Evolutionary conservation across 2,797 vertebrate genomes (phyloP), one percentile per base, ranked within the genome.

Genomic region (Arnoldichthys spilopterus): DNA sequence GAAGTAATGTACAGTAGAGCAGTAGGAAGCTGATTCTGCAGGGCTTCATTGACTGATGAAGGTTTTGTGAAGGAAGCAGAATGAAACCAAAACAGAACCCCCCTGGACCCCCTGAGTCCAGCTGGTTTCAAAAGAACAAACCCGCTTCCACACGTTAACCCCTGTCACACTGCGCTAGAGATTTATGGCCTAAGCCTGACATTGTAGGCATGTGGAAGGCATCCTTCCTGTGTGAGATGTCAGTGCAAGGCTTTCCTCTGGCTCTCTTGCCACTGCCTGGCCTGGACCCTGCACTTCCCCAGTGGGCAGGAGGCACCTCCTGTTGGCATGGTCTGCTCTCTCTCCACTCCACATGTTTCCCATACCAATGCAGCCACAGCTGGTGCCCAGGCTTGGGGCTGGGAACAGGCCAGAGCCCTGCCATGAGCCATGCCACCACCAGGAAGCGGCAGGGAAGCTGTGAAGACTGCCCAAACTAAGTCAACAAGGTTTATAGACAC

Each of bases 171-270:
- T 28, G 53, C 15, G 12, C 4, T 6, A 13, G 24, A 28, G 66
- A 69, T 80, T 77, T 72, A 80, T 24, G 51, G 54, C 26, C 34
- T 76, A 32, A 40, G 73, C 67, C 76, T 77, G 78, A 78, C 80
- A 82, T 30, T 51, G 74, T 37, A 66, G 59, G 53, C 49, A n/a
- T 81, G 66, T 80, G 18, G 12, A 81, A 76, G 45, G 83, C 89
- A 91, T 94, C 92, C 91, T 92, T 94, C 92, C 91, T 90, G 90
- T 84, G 83, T 87, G 86, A 80, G 73, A 84, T 88, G 87, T 91
- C 88, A 88, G 75, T 13, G 76, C 79, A 83, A 87, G 88, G 85
- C 84, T 91, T 91, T 92, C 90, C 89, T 90, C 85, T 84, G 82
- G 61, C 68, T 66, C 71, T 67, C 75, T 28, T 59, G 47, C 71